Evolutionary conservation across 1,140 invertebrate species (phyloP).

Genomic region (Aphis craccivora): DNA sequence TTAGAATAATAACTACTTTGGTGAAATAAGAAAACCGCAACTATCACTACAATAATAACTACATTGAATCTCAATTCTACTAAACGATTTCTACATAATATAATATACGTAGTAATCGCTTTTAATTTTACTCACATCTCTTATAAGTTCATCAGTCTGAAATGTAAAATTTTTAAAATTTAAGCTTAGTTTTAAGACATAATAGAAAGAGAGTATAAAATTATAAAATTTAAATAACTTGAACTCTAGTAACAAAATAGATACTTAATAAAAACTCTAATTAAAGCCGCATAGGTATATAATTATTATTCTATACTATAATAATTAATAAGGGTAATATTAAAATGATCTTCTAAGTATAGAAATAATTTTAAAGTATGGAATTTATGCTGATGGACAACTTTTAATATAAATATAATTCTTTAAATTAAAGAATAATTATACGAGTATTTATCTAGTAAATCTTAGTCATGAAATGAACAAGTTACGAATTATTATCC

Average conservation of each 20-base stretch:
- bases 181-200: conserved; percentile 10
- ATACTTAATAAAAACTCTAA: background rate
- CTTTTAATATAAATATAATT: too few relatives aligned
- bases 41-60: background rate
- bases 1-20: conserved; percentile 26
- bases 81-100: conserved; percentile 23
- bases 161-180: conserved; percentile 57
- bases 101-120: background rate
- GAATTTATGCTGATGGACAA: background rate
- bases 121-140: conserved; percentile 60
- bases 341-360: background rate
- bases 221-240: background rate
- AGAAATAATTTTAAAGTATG: background rate
- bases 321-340: background rate
- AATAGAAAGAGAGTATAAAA: background rate
- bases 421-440: background rate
- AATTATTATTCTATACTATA: background rate
- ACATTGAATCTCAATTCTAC: conserved; percentile 19
- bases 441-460: background rate
- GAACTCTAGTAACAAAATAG: conserved; percentile 6
- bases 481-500: background rate
- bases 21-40: conserved; percentile 19
- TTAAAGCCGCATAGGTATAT: background rate
- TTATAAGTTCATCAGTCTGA: conserved; percentile 61
- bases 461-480: background rate